Conservation (phyloP, 2,888 invertebrate species). For the Lochmaea capreae region DNA sequence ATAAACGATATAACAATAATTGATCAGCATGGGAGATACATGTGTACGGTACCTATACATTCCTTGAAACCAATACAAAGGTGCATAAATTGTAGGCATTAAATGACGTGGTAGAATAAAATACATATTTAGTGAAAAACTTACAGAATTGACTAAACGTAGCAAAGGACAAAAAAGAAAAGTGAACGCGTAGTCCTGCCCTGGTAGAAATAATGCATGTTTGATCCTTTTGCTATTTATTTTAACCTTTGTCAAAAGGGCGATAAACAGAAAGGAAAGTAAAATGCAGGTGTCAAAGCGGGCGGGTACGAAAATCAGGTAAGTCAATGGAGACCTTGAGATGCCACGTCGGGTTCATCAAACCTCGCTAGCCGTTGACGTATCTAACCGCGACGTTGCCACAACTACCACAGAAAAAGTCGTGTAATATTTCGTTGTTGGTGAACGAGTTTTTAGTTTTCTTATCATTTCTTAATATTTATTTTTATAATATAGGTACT, state of each 20-base stretch:
- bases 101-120: no score
- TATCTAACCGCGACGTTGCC: conserved; percentile 37
- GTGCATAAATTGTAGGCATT: no score
- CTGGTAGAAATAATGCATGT: conserved; percentile 42
- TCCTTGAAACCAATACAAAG: no score
- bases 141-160: no score
- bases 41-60: no score
- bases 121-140: no score
- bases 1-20: no score
- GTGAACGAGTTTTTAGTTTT: conserved; percentile 6
- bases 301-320: conserved; percentile 36
- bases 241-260: conserved; percentile 33
- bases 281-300: conserved; percentile 45
- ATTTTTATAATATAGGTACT: no score
- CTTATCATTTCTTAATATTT: no score
- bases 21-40: no score
- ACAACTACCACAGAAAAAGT: conserved; percentile 10
- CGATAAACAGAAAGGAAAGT: conserved; percentile 39
- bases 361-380: conserved; percentile 30
- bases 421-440: neutral
- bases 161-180: no score
- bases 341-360: conserved; percentile 52
- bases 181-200: neutral
- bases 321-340: conserved; percentile 49
- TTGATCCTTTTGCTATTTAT: conserved; percentile 44